phyloP scores from a whole-genome alignment of 2,113 vertebrate species.

The Xerus inauris region DNA sequence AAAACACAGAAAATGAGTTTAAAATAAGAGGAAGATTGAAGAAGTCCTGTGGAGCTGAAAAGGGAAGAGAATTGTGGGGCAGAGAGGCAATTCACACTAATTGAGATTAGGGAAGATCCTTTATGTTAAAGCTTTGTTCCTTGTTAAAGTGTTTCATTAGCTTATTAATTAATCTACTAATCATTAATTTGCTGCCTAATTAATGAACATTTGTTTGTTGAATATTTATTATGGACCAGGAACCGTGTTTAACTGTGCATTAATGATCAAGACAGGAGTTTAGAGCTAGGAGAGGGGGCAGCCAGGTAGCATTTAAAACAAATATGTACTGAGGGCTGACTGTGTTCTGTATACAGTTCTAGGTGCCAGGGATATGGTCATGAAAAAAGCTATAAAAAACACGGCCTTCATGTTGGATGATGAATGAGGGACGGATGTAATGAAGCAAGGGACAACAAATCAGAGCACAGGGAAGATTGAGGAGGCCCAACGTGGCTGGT shows the following conservation, averaged over 20 bases:
- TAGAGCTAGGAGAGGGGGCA: background rate
- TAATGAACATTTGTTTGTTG: constrained; percentile 37
- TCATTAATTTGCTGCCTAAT: constrained; percentile 24
- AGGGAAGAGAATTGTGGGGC: background rate
- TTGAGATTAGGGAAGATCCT: background rate
- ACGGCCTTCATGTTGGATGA: background rate
- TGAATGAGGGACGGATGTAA: background rate
- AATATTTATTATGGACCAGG: background rate
- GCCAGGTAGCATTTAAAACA: background rate
- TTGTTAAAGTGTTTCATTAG: constrained; percentile 37
- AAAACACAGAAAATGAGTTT: background rate
- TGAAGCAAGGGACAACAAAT: background rate
- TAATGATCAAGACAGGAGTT: background rate
- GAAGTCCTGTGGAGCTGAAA: background rate
- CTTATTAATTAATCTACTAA: constrained; percentile 35
- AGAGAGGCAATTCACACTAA: background rate
- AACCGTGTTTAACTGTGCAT: background rate
- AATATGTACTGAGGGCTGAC: background rate
- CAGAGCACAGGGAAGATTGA: background rate
- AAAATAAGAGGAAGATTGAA: background rate
- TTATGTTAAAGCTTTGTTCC: background rate
- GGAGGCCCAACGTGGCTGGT: background rate
- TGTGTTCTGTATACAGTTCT: background rate
- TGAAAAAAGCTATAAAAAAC: background rate
- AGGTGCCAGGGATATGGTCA: background rate